Conservation (phyloP, 2,113 vertebrate genomes). For the Nesogale talazaci region DNA sequence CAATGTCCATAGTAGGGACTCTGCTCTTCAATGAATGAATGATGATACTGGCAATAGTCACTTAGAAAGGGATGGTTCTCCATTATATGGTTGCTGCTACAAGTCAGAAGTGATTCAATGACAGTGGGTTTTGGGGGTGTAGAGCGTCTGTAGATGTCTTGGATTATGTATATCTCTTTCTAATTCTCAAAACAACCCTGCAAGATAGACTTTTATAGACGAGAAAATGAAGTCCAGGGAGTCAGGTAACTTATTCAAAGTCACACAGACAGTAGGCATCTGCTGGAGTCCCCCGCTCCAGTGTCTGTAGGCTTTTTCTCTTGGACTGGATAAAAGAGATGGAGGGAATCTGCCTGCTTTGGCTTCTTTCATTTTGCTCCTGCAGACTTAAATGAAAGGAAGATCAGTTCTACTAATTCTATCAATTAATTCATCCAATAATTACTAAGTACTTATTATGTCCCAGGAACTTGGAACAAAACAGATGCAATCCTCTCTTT, state of each 20-base stretch:
- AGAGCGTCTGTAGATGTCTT: background rate
- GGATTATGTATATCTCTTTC: background rate
- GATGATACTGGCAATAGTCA: background rate
- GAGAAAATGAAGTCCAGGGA: conserved; percentile 35
- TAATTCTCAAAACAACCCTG: conserved; percentile 31
- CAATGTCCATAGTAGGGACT: background rate
- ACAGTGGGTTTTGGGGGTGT: no score
- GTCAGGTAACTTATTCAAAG: conserved; percentile 10
- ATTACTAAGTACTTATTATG: background rate
- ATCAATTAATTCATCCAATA: background rate
- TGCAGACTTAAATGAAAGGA: background rate
- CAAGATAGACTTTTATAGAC: conserved; percentile 23
- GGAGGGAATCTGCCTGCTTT: conserved; percentile 20
- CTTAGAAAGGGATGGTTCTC: background rate
- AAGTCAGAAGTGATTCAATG: no score
- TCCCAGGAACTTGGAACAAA: conserved; percentile 18
- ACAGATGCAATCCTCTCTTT: background rate
- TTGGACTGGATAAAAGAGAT: background rate
- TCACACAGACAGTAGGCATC: background rate
- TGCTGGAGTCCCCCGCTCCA: background rate
- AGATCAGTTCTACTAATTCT: background rate
- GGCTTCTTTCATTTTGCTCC: conserved; percentile 47
- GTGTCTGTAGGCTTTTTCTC: background rate
- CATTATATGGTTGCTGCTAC: background rate
- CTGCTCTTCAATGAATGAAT: background rate